These are phyloP conservation scores for Tinamus guttatus DNA, from an alignment of 2,113 vertebrate species.

Conservation along the genomic window DNA sequence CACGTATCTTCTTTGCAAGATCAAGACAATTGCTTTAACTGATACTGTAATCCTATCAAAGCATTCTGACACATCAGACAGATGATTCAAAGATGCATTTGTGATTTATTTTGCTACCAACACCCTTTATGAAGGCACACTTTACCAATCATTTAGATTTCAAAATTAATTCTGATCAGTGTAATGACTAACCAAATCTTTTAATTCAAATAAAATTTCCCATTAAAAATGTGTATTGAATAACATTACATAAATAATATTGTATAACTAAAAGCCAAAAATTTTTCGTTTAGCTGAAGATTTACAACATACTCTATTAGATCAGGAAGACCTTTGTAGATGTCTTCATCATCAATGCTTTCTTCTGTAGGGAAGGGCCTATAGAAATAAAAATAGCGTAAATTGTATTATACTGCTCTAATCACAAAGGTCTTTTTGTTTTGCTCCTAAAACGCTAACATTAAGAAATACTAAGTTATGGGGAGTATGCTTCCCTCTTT, in stretches of 20 bases:
- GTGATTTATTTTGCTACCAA: background rate
- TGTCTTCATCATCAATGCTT: conserved; percentile 89
- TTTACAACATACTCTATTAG: conserved; percentile 90
- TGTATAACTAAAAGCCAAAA: background rate
- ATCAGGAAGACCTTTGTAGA: conserved; percentile 96
- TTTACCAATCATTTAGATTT: background rate
- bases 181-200: background rate
- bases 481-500: accelerated
- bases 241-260: background rate
- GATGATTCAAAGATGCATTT: background rate
- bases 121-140: background rate
- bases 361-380: conserved; percentile 96
- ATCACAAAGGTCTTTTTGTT: background rate
- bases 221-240: background rate
- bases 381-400: background rate
- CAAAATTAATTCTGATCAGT: background rate
- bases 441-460: background rate
- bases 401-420: background rate
- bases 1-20: background rate
- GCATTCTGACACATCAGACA: background rate
- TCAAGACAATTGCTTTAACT: background rate
- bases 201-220: background rate
- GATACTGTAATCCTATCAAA: background rate
- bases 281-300: background rate
- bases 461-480: background rate